phyloP scores from a whole-genome alignment of 2,113 vertebrate species.

The Felis catus region DNA sequence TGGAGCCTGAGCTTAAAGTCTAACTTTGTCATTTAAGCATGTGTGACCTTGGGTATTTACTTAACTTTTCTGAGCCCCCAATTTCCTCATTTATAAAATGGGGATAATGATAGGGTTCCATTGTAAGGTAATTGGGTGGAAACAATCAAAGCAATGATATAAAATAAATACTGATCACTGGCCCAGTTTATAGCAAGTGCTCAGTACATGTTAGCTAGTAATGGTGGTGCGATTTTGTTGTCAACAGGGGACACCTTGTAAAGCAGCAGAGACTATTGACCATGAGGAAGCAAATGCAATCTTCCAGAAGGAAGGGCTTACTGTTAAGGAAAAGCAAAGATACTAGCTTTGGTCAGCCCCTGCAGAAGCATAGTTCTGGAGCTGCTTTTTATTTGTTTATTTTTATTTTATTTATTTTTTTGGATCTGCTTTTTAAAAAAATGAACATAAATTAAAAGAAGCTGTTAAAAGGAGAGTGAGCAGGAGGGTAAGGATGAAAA shows the following conservation, averaged over 20 bases:
- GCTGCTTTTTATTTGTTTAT: background rate
- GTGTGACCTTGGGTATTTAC: background rate
- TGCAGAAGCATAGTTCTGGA: background rate
- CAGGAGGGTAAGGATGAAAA: background rate
- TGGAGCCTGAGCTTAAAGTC: background rate
- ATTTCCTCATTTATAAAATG: constrained; percentile 21
- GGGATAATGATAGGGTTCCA: background rate
- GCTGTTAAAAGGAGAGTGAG: background rate
- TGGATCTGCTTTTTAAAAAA: background rate
- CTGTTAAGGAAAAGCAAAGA: background rate
- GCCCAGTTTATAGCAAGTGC: background rate
- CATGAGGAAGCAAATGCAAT: background rate
- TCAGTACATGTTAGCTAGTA: background rate
- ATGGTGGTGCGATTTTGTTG: background rate
- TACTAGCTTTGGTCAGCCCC: too few species aligned
- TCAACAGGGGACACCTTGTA: background rate
- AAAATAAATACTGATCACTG: background rate
- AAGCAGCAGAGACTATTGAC: background rate
- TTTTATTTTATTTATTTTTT: too few species aligned
- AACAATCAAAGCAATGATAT: background rate
- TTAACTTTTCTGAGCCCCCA: background rate
- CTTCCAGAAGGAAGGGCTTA: background rate
- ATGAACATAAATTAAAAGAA: background rate
- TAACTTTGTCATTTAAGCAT: background rate
- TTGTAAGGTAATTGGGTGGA: background rate